Percentiles rank a stretch among this genome's conserved stretches.
These are phyloP conservation scores for Sarcophaga bullata DNA, from an alignment of 1,140 invertebrate genomes.

Conservation along the genomic window DNA sequence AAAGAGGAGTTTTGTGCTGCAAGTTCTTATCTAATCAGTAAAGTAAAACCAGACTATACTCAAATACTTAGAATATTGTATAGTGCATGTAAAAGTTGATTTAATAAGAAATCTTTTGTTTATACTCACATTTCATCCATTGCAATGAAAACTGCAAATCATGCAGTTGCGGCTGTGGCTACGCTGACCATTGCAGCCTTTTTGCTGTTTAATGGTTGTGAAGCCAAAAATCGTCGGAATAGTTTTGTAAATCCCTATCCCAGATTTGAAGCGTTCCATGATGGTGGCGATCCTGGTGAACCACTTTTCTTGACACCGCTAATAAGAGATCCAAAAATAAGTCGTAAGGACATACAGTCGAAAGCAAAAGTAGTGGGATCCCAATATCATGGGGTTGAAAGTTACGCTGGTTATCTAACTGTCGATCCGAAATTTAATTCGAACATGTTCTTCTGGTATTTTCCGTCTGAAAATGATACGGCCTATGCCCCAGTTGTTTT, in stretches of 20 bases:
- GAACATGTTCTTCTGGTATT: conserved; percentile 92
- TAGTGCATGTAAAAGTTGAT: neutral
- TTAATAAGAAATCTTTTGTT: neutral
- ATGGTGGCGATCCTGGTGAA: conserved; percentile 59
- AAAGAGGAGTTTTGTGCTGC: neutral
- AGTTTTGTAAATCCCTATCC: conserved; percentile 64
- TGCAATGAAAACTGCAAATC: conserved; percentile 41
- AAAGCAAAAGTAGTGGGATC: conserved; percentile 50
- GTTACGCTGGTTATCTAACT: conserved; percentile 74
- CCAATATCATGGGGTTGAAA: conserved; percentile 57
- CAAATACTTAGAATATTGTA: neutral
- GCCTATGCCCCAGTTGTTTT: conserved; percentile 76
- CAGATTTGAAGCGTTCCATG: conserved; percentile 50
- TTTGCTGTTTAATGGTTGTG: neutral
- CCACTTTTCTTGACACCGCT: conserved; percentile 58
- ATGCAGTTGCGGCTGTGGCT: neutral
- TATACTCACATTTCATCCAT: neutral
- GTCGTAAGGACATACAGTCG: conserved; percentile 48
- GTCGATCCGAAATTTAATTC: conserved; percentile 81
- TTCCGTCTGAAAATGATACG: conserved; percentile 72
- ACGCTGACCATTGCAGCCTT: neutral
- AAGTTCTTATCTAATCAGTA: conserved; percentile 31
- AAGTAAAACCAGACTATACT: neutral
- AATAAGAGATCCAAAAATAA: conserved; percentile 50
- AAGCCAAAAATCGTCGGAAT: conserved; percentile 3